A percentile compares a stretch with the other conserved stretches of the same genome.
Evolutionary conservation across 2,113 vertebrate species (phyloP).

Genomic region (Chaetops frenatus): DNA sequence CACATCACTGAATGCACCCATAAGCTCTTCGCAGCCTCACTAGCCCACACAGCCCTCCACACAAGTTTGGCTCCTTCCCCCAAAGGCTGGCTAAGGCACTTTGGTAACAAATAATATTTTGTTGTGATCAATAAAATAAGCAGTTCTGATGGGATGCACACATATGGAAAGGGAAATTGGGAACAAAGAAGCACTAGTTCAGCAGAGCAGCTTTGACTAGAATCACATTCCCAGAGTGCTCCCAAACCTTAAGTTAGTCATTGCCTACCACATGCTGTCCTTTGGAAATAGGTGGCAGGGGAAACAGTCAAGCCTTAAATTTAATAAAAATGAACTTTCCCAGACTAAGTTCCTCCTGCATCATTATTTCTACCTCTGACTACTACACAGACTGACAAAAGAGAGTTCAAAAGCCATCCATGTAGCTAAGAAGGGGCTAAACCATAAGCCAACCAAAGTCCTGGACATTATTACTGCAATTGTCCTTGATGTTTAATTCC

Average conservation of each 20-base stretch:
- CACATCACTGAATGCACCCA: rapidly evolving
- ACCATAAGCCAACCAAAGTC: not conserved
- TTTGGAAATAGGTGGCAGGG: not conserved
- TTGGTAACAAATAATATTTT: not conserved
- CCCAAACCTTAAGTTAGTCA: not conserved
- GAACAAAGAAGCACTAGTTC: not conserved
- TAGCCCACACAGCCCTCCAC: not conserved
- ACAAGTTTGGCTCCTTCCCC: not conserved
- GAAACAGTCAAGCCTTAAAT: not conserved
- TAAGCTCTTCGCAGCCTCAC: not conserved
- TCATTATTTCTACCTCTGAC: not conserved
- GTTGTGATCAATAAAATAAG: not conserved
- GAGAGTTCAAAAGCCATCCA: not conserved
- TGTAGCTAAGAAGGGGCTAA: not conserved
- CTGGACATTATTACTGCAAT: not conserved
- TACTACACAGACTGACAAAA: rapidly evolving
- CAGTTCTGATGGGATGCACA: not conserved
- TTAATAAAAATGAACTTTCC: not conserved
- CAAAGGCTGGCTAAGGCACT: not conserved
- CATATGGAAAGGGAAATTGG: not conserved
- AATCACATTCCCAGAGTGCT: not conserved
- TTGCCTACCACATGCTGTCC: not conserved
- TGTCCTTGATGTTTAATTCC: not conserved
- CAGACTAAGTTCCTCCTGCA: not conserved
- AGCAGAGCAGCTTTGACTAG: not conserved